Evolutionary conservation across 2,888 invertebrate genomes (phyloP).

Genomic region (Seira sanloemensis): DNA sequence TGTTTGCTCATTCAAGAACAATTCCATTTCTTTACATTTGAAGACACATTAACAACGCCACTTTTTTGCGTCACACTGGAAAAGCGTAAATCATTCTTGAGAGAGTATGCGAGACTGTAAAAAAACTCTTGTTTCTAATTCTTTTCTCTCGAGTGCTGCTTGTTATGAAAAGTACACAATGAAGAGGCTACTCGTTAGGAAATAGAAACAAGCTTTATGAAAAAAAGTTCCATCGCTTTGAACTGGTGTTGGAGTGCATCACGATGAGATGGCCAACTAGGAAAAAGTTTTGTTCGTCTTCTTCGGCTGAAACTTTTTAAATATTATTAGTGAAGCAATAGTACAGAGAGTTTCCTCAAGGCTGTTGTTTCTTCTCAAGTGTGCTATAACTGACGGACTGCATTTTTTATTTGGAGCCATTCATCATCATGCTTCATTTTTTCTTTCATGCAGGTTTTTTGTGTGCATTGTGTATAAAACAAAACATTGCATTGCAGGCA

Average conservation of each 20-base stretch:
- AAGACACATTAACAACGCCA: conserved; percentile 4
- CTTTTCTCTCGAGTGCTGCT: not conserved
- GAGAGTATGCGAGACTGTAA: not conserved
- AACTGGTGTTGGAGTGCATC: not conserved
- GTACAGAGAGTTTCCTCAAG: too few relatives aligned
- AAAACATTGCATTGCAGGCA: conserved; percentile 35
- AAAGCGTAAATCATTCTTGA: not conserved
- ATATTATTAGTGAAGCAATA: too few relatives aligned
- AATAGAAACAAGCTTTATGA: not conserved
- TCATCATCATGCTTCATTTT: conserved; percentile 40
- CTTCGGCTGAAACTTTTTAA: too few relatives aligned
- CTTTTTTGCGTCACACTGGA: conserved; percentile 4
- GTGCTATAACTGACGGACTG: conserved; percentile 38
- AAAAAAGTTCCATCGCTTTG: not conserved
- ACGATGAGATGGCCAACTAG: too few relatives aligned
- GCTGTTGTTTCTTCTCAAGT: conserved; percentile 34
- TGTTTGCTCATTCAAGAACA: conserved; percentile 1
- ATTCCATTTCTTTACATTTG: too few relatives aligned
- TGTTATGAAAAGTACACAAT: not conserved
- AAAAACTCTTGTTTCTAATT: not conserved
- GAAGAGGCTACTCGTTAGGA: not conserved
- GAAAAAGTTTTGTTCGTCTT: too few relatives aligned
- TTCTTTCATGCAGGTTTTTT: conserved; percentile 12
- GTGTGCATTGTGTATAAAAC: not conserved
- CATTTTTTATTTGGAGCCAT: conserved; percentile 42